These are phyloP conservation scores for Noctua janthina DNA, from an alignment of 2,888 invertebrate species.

Conservation along the genomic window DNA sequence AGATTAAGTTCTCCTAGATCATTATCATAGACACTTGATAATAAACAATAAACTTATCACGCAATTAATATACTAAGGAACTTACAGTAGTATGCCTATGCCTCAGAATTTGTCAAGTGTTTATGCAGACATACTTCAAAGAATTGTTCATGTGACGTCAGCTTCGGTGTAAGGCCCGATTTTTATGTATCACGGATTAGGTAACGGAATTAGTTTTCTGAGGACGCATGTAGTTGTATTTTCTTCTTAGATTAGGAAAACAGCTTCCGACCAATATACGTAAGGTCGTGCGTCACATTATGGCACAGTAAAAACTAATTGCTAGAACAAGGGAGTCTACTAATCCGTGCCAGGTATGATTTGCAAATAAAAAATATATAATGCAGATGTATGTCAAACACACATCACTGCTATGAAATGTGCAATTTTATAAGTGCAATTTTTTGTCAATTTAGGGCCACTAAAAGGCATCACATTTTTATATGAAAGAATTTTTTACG, in stretches of 20 bases:
- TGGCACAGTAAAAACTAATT: slow-evolving; percentile 46
- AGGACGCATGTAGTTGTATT: slow-evolving; percentile 39
- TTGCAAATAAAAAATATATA: slow-evolving; percentile 5
- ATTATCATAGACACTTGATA: slow-evolving; percentile 13
- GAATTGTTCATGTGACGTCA: background rate
- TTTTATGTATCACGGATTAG: slow-evolving; percentile 20
- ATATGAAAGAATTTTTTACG: background rate
- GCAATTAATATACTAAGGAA: slow-evolving; percentile 21
- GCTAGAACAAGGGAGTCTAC: slow-evolving; percentile 19
- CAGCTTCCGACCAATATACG: slow-evolving; percentile 46
- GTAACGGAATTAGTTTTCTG: slow-evolving; percentile 37
- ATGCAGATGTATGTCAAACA: slow-evolving; percentile 15
- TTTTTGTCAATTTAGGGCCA: slow-evolving; percentile 48
- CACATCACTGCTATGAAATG: slow-evolving; percentile 20
- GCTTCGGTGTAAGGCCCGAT: slow-evolving; percentile 26
- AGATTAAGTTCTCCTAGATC: background rate
- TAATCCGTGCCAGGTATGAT: slow-evolving; percentile 25
- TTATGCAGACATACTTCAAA: slow-evolving; percentile 3
- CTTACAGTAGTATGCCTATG: slow-evolving; percentile 14
- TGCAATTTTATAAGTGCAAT: slow-evolving; percentile 54
- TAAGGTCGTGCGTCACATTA: slow-evolving; percentile 45
- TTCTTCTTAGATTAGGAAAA: slow-evolving; percentile 24
- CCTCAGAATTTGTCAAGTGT: slow-evolving; percentile 29
- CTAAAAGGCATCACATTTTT: slow-evolving; percentile 49
- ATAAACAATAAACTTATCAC: slow-evolving; percentile 2